Evolutionary conservation across 2,797 vertebrate species (phyloP).

Genomic region (Galagoides demidoff): DNA sequence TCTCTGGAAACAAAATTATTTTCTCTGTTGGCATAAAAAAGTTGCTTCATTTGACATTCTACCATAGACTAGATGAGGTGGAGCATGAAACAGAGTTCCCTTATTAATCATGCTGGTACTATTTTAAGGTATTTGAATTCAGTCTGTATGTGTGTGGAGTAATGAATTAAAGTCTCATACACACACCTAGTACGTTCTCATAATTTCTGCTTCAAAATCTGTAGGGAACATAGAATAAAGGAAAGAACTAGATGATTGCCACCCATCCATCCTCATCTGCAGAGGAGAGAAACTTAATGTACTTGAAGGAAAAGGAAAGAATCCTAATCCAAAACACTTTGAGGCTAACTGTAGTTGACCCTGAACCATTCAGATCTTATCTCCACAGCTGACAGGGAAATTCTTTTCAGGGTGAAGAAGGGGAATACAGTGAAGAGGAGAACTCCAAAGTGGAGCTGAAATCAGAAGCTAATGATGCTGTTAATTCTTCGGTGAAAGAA

Average conservation of each 20-base stretch:
- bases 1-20: conserved; percentile 56
- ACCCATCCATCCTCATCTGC: background rate
- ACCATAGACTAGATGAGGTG: conserved; percentile 69
- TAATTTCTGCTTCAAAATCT: conserved; percentile 72
- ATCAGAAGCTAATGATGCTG: conserved; percentile 88
- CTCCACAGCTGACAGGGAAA: conserved; percentile 84
- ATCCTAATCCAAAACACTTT: background rate
- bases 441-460: conserved; percentile 87
- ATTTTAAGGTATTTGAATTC: conserved; percentile 76
- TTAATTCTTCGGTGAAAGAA: conserved; percentile 82
- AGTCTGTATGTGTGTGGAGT: conserved; percentile 23
- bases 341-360: background rate
- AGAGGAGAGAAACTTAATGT: background rate
- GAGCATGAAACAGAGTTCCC: conserved; percentile 74
- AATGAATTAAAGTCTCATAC: conserved; percentile 76
- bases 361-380: background rate
- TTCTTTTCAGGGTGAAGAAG: conserved; percentile 89
- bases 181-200: conserved; percentile 30
- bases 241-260: conserved; percentile 37
- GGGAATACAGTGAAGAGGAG: conserved; percentile 93
- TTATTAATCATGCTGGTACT: conserved; percentile 76
- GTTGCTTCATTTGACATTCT: conserved; percentile 72
- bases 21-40: conserved; percentile 55
- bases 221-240: conserved; percentile 57
- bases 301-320: conserved; percentile 50